phyloP scores from a whole-genome alignment of 37 sponge, comb jelly and placozoan genomes.

The Beroe forskalii region DNA sequence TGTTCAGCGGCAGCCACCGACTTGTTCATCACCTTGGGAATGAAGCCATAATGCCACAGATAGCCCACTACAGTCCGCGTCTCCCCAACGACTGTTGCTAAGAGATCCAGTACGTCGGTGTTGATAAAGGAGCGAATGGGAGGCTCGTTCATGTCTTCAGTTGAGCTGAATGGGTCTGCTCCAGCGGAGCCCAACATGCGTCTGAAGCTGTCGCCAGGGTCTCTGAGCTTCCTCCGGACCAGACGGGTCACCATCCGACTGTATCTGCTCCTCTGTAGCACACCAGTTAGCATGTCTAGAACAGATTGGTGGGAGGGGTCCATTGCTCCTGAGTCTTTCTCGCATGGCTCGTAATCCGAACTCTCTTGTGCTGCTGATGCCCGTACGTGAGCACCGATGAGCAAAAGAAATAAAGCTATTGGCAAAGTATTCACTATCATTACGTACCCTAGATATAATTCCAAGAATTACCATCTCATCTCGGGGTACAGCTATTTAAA shows the following conservation, averaged over 20 bases:
- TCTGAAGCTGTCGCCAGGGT: neutral
- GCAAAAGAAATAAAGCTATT: no score
- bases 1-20: neutral
- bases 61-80: neutral
- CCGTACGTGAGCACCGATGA: no score
- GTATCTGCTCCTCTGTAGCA: neutral
- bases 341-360: no score
- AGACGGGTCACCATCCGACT: neutral
- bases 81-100: neutral
- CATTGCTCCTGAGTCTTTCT: no score
- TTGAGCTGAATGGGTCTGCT: neutral
- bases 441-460: no score
- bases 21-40: slow-evolving; percentile 29
- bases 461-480: no score
- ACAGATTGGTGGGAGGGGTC: neutral
- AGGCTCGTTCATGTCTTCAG: neutral
- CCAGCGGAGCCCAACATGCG: neutral
- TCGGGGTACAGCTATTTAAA: no score
- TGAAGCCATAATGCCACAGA: slow-evolving; percentile 38
- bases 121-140: neutral
- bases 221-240: neutral
- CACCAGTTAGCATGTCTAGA: neutral
- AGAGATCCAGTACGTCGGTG: neutral
- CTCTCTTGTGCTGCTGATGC: no score
- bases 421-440: no score